Base-by-base conservation (phyloP, 1,140 invertebrate species). In the Chlorops oryzae region DNA sequence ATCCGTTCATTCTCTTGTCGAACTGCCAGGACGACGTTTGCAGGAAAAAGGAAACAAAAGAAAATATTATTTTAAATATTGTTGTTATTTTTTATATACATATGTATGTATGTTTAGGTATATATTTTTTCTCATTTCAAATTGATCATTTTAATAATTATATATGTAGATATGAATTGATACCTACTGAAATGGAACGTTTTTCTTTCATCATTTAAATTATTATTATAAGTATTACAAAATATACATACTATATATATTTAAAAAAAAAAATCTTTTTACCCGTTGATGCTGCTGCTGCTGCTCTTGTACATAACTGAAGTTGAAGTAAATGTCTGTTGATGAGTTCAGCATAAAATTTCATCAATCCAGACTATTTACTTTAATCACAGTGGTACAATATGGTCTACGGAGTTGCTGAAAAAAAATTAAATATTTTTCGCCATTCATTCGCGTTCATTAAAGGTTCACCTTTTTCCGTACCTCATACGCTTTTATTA, bases 291-390 rank as follows among this genome's bases (percentile, higher is more conserved):
- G n/a, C n/a, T n/a, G n/a, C 42, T 39, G 37, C 35, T 59, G 65
- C 61, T 69, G 65, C 49, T 55, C 59, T 57, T 58, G 48, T 62
- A 62, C 59, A 52, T 54, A 69, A 69, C 65, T 69, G 65, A 58
- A 64, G 59, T 68, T 66, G 63, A 69, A 69, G 65, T 69, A 69
- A 69, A 69, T 69, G 65, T 59, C 65, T 69, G 65, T 69, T 69
- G 65, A 69, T 69, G 65, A 69, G 63, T 63, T 18, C 61, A 60
- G 65, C 55, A 49, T 59, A 64, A 62, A 60, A 59, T 62, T 65
- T 69, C 65, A 69, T 69, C 65, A 69, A 69, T 69, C 63, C 65
- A 69, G 65, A 69, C 65, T 69, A 69, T 69, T 69, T 69, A 69
- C 65, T 69, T 69, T 69, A 69, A 69, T 56, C 61, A 65, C 63